Percentiles rank a stretch among this genome's conserved stretches.
These are phyloP conservation scores for Rhysida immarginata DNA, from an alignment of 1,140 invertebrate species.

Conservation along the genomic window DNA sequence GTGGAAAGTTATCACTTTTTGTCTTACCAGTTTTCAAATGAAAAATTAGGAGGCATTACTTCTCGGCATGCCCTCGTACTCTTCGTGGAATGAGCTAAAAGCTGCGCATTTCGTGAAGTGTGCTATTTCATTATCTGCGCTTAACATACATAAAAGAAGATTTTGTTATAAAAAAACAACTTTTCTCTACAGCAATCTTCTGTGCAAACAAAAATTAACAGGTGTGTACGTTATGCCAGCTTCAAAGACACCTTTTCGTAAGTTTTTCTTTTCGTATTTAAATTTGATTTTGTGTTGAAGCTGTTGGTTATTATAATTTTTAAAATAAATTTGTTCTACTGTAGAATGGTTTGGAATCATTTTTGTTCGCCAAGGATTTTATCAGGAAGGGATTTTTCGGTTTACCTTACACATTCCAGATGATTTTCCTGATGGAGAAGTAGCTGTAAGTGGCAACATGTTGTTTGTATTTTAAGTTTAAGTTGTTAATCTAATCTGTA, in stretches of 20 bases:
- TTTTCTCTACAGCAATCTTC: slow-evolving; percentile 52
- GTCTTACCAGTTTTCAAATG: no score
- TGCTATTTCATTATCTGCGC: no score
- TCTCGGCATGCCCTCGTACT: no score
- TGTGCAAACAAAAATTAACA: slow-evolving; percentile 64
- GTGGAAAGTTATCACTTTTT: no score
- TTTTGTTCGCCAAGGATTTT: slow-evolving; percentile 72
- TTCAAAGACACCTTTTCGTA: slow-evolving; percentile 36
- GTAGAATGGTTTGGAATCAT: slow-evolving; percentile 86
- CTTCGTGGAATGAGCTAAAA: no score
- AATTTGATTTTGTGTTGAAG: not conserved
- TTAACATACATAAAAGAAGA: no score
- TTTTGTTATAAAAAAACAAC: no score
- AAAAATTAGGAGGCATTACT: no score
- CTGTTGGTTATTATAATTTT: not conserved
- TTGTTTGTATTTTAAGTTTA: no score
- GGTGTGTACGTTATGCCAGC: slow-evolving; percentile 87
- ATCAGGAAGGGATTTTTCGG: slow-evolving; percentile 73
- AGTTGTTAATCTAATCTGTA: no score
- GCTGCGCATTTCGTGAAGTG: no score
- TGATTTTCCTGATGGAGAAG: slow-evolving; percentile 69
- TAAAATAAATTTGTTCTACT: slow-evolving; percentile 2
- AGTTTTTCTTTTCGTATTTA: slow-evolving; percentile 3
- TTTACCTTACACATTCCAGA: slow-evolving; percentile 72
- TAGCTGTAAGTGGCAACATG: slow-evolving; percentile 62